Evolutionary conservation across 1,140 invertebrate species (phyloP), one percentile per base, ranked within the genome.

Genomic region (Drosophila fuyamai): DNA sequence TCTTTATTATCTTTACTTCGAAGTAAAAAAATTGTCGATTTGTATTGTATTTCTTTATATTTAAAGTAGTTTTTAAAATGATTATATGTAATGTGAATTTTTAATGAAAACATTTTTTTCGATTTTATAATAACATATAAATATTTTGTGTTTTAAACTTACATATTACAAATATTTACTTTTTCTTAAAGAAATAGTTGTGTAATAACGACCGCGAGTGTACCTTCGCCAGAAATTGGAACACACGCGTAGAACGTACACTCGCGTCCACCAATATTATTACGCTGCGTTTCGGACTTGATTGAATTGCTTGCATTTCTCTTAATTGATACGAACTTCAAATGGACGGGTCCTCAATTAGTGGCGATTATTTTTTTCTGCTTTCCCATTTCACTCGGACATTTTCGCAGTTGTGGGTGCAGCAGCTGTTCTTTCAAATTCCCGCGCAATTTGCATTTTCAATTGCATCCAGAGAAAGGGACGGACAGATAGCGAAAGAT

Each of bases 261-360:
- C 36, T 88, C 54, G 57, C 38, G 80, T 89, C 61, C 59, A 16
- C 16, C 1, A n/a, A 51, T 62, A 78, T 72, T 66, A 29, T 14
- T 32, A 40, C 36, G 38, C 36, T 16, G 50, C 43, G 47, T 27
- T 55, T 32, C 4, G 29, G 43, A 71, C 62, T 80, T 83, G 76
- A 88, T 88, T 80, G 84, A 88, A 88, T 80, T 89, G 83, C 72
- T 60, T 79, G 76, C 67, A 79, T 83, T 83, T 79, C 58, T 57
- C 79, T 62, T 89, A 88, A 88, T 89, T 88, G 83, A 88, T 88
- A 83, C 84, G 84, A 89, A 89, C 83, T 83, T 89, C 82, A 82
- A 79, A 86, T 76, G 83, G 58, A 76, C 62, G 73, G 70, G 75
- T 63, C 56, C 63, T 66, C 83, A 88, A 88, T 88, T 88, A 88